Evolutionary conservation across 2,888 invertebrate genomes (phyloP), one percentile per base, ranked within the genome.

Genomic region (Xestia c-nigrum): DNA sequence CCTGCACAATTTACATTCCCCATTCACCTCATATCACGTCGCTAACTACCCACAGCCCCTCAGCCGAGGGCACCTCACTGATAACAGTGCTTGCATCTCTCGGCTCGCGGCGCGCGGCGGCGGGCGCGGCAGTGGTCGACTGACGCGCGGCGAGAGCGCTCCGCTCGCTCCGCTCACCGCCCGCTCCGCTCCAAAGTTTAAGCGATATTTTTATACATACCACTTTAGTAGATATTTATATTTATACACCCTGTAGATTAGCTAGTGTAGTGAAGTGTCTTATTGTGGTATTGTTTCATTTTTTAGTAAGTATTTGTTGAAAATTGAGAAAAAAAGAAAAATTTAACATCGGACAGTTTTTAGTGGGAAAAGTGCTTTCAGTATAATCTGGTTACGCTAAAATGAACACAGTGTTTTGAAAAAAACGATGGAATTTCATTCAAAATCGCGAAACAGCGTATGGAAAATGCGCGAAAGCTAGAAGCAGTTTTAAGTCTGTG

Each of bases 241-340:
- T 86, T 88, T 87, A 87, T 87, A 87, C 88, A 87, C 83, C 87
- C 86, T 82, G 88, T 87, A 88, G 88, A 38, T 69, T 87, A 86
- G 73, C 59, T 87, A 87, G 88, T 86, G 88, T 87, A 87, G 88
- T 88, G 83, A 87, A 86, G 87, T 87, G 88, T 87, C 87, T 87
- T 87, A 87, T 82, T 80, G 88, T 88, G 87, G 88, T 88, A 83
- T 86, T 83, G 83, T 86, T 88, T 87, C 83, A 81, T 86, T 86
- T 83, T 77, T 76, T 79, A 67, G 86, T 87, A 80, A 88, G 86
- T 86, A 79, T 74, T 70, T 43, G 16, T 31, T 38, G 5, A 1
- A 57, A 43, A 50, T 40, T 69, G 70, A 61, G 38, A 14, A n/a
- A 43, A 46, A 59, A 31, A 19, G 38, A 66, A 52, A 10, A 19